A percentile compares a stretch with the other conserved stretches of the same genome.
These are phyloP conservation scores for Bellardia bayeri DNA, from an alignment of 2,888 invertebrate genomes.

Conservation along the genomic window DNA sequence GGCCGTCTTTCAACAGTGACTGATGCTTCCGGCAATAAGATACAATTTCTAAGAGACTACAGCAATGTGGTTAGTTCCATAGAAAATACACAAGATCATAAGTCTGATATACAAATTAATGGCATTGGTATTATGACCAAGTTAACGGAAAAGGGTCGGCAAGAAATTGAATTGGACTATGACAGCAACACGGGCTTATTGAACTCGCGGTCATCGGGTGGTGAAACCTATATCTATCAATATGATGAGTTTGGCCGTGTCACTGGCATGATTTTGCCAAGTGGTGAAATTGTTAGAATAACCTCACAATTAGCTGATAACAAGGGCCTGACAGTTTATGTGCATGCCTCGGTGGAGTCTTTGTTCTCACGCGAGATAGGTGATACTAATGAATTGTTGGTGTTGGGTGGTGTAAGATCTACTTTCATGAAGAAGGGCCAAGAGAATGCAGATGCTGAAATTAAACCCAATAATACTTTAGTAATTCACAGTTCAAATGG, in stretches of 20 bases:
- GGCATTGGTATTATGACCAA: slow-evolving; percentile 96
- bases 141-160: slow-evolving; percentile 94
- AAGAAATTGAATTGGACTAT: slow-evolving; percentile 95
- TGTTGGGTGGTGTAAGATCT: slow-evolving; percentile 88
- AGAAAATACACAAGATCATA: slow-evolving; percentile 97
- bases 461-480: slow-evolving; percentile 91
- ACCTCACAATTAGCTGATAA: slow-evolving; percentile 91
- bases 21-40: slow-evolving; percentile 96
- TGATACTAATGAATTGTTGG: slow-evolving; percentile 86
- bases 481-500: slow-evolving; percentile 91
- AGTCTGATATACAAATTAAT: slow-evolving; percentile 95
- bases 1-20: slow-evolving; percentile 97
- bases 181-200: slow-evolving; percentile 95
- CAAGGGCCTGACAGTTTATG: slow-evolving; percentile 90
- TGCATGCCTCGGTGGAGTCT: slow-evolving; percentile 87
- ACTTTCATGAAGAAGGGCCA: slow-evolving; percentile 89
- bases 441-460: slow-evolving; percentile 90
- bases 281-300: slow-evolving; percentile 94
- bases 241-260: slow-evolving; percentile 96
- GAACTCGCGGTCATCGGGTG: slow-evolving; percentile 92
- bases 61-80: slow-evolving; percentile 96
- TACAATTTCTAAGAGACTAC: slow-evolving; percentile 95
- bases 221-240: slow-evolving; percentile 94
- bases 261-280: slow-evolving; percentile 93
- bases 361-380: slow-evolving; percentile 86